Conservation (phyloP, 2,888 invertebrate species). For the Dastarcus helophoroides region DNA sequence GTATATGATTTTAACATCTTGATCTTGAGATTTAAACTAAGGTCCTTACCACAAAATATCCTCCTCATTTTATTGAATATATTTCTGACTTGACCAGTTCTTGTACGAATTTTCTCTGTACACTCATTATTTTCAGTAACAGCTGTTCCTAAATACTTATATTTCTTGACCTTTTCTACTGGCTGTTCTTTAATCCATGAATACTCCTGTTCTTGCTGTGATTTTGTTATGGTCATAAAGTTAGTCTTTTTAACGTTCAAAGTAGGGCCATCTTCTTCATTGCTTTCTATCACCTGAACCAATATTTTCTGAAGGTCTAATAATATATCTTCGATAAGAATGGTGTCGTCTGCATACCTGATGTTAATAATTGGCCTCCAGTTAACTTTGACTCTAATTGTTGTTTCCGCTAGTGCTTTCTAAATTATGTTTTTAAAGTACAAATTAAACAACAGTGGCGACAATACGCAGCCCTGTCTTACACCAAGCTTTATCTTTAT, state of each 20-base stretch:
- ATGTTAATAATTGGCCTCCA: conserved; percentile 1
- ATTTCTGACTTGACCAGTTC: conserved; percentile 1
- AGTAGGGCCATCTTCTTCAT: conserved; percentile 3
- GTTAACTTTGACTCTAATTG: conserved; percentile 3
- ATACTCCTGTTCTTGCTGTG: not conserved
- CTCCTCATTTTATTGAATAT: conserved; percentile 4
- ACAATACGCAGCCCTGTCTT: conserved; percentile 4
- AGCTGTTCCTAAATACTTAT: conserved; percentile 3
- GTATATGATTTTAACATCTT: not conserved
- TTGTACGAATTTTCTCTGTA: conserved; percentile 3
- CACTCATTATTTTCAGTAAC: conserved; percentile 5
- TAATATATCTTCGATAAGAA: conserved; percentile 2
- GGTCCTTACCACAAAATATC: conserved; percentile 5
- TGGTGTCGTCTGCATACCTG: conserved; percentile 7
- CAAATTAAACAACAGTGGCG: conserved; percentile 5
- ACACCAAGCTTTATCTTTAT: conserved; percentile 6
- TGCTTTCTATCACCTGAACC: not conserved
- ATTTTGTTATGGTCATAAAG: conserved; percentile 3
- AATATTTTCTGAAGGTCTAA: not conserved
- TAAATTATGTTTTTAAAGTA: not conserved
- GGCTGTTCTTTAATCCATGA: conserved; percentile 1
- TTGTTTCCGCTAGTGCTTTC: not conserved
- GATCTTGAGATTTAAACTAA: conserved; percentile 1
- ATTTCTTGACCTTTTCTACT: conserved; percentile 3
- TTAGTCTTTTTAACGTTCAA: conserved; percentile 6